Conservation (phyloP, 1,140 invertebrate species). For the Magallana angulata region DNA sequence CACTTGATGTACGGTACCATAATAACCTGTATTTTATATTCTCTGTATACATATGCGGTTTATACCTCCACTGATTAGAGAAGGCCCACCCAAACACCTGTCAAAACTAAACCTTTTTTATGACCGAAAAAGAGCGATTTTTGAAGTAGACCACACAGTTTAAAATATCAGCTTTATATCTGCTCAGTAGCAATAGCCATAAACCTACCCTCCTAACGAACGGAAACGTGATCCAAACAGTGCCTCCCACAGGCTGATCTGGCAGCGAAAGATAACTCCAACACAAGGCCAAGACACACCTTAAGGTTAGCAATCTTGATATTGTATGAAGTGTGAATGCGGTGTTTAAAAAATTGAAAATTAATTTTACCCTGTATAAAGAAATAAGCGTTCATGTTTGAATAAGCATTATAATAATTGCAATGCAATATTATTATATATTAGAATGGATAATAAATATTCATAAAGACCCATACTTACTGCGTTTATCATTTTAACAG, state of each 20-base stretch:
- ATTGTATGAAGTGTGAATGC: too few relatives aligned
- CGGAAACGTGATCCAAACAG: neutral
- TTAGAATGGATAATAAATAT: too few relatives aligned
- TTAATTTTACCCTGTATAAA: too few relatives aligned
- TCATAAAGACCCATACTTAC: too few relatives aligned
- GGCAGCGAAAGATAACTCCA: constrained; percentile 30
- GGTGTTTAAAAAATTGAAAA: too few relatives aligned
- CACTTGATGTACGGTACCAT: constrained; percentile 12
- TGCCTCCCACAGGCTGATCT: neutral
- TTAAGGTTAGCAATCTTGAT: too few relatives aligned
- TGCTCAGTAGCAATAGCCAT: constrained; percentile 4
- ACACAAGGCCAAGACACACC: neutral
- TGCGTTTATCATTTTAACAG: too few relatives aligned
- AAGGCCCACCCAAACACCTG: constrained; percentile 25
- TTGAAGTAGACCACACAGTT: constrained; percentile 22
- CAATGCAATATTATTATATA: too few relatives aligned
- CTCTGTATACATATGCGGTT: constrained; percentile 17
- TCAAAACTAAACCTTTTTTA: constrained; percentile 24
- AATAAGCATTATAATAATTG: too few relatives aligned
- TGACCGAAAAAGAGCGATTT: neutral
- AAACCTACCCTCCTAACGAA: neutral
- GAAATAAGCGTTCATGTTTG: too few relatives aligned
- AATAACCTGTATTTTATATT: constrained; percentile 11
- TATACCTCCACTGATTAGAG: constrained; percentile 30
- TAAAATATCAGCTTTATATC: constrained; percentile 29